These are phyloP conservation scores for Chelon labrosus DNA, from an alignment of 2,797 vertebrate species.

Conservation along the genomic window DNA sequence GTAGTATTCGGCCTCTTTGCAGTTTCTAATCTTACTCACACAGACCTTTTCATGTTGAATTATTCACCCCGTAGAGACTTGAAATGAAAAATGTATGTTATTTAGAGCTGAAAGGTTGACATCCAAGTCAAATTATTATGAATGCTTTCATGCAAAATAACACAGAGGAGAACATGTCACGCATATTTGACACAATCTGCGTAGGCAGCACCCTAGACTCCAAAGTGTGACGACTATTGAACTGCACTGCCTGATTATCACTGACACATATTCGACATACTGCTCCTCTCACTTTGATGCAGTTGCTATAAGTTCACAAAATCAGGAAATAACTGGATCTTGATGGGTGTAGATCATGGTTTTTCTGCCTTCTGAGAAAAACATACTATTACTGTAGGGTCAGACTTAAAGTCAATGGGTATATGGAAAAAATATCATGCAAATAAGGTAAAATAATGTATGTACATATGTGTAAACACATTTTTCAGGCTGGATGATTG, in stretches of 20 bases:
- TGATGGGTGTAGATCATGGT: constrained; percentile 9
- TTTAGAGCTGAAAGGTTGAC: constrained; percentile 10
- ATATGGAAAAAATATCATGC: neutral
- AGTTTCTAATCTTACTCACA: neutral
- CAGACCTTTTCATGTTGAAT: neutral
- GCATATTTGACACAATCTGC: constrained; percentile 12
- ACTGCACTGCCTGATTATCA: constrained; percentile 21
- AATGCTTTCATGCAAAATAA: constrained; percentile 29
- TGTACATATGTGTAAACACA: neutral
- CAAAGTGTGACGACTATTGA: constrained; percentile 29
- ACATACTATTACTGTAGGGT: neutral
- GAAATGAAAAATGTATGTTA: neutral
- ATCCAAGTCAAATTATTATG: constrained; percentile 10
- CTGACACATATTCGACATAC: neutral
- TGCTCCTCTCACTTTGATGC: constrained; percentile 22
- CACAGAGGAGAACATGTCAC: constrained; percentile 10
- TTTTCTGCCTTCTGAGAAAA: constrained; percentile 8
- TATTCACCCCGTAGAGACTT: neutral
- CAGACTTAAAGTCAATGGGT: constrained; percentile 3
- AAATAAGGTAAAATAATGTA: neutral
- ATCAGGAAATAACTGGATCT: constrained; percentile 22
- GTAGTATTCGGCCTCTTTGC: neutral
- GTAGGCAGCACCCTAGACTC: constrained; percentile 19
- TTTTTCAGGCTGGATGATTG: constrained; percentile 97
- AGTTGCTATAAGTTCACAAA: constrained; percentile 3